Percentiles rank a stretch among this genome's conserved stretches.
These are phyloP conservation scores for Erebia aethiops DNA, from an alignment of 2,888 invertebrate genomes.

Conservation along the genomic window DNA sequence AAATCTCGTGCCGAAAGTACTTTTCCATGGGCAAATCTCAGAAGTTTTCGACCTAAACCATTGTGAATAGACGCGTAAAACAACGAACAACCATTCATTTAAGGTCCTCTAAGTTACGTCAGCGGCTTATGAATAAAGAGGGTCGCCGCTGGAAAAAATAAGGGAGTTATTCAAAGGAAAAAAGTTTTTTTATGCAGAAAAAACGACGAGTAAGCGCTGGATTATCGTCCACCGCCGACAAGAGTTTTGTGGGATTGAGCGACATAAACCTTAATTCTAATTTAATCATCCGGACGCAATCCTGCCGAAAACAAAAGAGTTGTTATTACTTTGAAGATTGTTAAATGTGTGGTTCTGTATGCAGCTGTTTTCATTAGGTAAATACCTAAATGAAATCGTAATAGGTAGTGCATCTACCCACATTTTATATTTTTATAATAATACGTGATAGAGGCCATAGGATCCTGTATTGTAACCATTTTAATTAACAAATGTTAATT, in stretches of 20 bases:
- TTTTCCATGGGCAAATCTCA: conserved; percentile 64
- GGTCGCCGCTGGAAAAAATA: conserved; percentile 67
- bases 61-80: conserved; percentile 81
- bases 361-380: not conserved
- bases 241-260: conserved; percentile 68
- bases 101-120: conserved; percentile 78
- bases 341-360: not conserved
- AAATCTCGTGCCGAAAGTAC: conserved; percentile 42
- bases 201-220: conserved; percentile 71
- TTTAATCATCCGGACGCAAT: conserved; percentile 39
- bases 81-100: conserved; percentile 82
- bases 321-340: conserved; percentile 12
- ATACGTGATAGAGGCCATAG: too few species aligned
- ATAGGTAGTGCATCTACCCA: too few species aligned
- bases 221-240: conserved; percentile 74
- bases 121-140: conserved; percentile 80
- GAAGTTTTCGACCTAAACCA: conserved; percentile 75
- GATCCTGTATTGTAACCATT: too few species aligned
- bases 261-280: conserved; percentile 45
- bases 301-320: conserved; percentile 26
- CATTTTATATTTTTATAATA: too few species aligned
- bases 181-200: conserved; percentile 72
- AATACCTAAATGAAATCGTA: too few species aligned
- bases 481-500: too few species aligned
- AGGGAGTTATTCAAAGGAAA: conserved; percentile 73